These are phyloP conservation scores for Phylloscopus whistleri DNA, from an alignment of 2,113 vertebrate genomes.

Conservation along the genomic window DNA sequence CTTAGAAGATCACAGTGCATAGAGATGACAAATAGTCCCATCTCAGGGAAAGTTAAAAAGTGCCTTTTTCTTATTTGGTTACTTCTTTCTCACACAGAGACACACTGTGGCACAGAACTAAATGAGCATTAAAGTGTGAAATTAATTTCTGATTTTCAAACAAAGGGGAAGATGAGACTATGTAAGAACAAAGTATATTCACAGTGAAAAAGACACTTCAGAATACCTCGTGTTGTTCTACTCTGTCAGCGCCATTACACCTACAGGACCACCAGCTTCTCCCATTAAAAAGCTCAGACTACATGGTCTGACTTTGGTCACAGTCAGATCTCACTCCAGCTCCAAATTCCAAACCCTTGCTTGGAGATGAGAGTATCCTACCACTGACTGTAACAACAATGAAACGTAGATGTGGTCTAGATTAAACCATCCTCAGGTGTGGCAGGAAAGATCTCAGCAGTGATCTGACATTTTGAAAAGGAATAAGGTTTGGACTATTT, in stretches of 20 bases:
- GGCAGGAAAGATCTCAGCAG: neutral
- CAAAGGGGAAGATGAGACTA: neutral
- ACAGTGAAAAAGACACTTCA: neutral
- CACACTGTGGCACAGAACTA: neutral
- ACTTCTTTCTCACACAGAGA: neutral
- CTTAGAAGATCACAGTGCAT: neutral
- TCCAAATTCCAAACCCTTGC: neutral
- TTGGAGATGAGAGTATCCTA: neutral
- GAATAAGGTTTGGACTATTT: neutral
- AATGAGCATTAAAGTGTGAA: constrained; percentile 54
- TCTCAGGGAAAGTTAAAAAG: neutral
- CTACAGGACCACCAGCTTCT: neutral
- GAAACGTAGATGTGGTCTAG: neutral
- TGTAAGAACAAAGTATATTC: neutral
- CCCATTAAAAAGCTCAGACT: neutral
- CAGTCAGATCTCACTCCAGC: neutral
- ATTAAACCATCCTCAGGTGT: neutral
- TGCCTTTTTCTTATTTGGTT: constrained; percentile 10
- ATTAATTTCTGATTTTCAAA: constrained; percentile 49
- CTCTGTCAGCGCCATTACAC: neutral
- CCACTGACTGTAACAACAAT: neutral
- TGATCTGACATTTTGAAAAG: neutral
- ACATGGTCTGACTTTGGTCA: neutral
- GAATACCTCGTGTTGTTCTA: neutral
- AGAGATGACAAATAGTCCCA: neutral